phyloP scores from a whole-genome alignment of 2,113 vertebrate species.

The Aspidoscelis tigris region DNA sequence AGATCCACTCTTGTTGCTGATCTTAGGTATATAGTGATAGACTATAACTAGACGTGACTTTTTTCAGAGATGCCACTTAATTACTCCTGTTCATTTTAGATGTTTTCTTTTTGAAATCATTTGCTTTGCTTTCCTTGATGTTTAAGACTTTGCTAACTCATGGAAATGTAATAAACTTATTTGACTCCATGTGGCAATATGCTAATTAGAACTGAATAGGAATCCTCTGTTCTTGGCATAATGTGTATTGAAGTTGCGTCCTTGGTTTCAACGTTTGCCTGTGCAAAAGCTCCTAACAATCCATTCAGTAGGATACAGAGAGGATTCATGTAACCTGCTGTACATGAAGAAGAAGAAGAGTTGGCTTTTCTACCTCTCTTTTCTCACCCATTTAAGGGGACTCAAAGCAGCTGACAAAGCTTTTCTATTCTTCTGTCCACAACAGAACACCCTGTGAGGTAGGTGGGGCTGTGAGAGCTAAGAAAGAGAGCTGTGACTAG shows the following conservation, averaged over 20 bases:
- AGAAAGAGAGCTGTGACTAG: too few relatives aligned
- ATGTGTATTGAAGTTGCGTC: neutral
- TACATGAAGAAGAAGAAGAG: neutral
- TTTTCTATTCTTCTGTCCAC: too few relatives aligned
- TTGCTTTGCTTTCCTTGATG: neutral
- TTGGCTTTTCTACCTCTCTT: too few relatives aligned
- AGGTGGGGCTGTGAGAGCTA: too few relatives aligned
- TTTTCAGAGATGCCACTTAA: neutral
- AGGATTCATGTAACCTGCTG: rapidly evolving
- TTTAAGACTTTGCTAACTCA: neutral
- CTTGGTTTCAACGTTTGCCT: rapidly evolving
- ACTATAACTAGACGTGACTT: neutral
- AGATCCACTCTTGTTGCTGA: neutral
- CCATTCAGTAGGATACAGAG: neutral
- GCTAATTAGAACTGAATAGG: neutral
- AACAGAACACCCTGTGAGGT: too few relatives aligned
- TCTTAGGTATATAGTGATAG: neutral
- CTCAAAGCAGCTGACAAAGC: too few relatives aligned
- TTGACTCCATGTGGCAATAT: conserved; percentile 24
- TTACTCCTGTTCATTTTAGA: neutral
- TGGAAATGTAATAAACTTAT: conserved; percentile 17
- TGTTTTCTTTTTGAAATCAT: neutral
- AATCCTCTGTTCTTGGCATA: neutral
- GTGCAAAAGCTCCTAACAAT: neutral
- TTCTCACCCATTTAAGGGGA: too few relatives aligned